Evolutionary conservation across 64 coral and sea anemone species (phyloP), one percentile per base, ranked within the genome.

Genomic region (Acropora tenuis): DNA sequence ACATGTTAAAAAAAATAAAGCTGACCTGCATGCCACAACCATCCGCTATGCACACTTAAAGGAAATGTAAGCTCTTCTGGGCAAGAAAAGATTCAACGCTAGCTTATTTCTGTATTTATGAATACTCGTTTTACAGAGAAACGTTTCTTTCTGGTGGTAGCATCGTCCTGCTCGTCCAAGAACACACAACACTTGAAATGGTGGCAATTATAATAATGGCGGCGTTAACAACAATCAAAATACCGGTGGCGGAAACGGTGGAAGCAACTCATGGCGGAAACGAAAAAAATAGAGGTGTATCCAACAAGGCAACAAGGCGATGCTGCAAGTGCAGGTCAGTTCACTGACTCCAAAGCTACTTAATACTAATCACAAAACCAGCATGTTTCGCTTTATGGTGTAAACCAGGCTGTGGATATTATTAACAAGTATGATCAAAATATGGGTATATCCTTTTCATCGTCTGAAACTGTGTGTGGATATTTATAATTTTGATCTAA

Each of bases 401-500:
- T 53, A 53, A 69, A 69, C 66, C 66, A 69, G 66, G 66, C 66
- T 69, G n/a, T 69, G 66, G 66, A 69, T 69, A 69, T 69, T 69
- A 69, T 69, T 69, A 69, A 69, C 66, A 69, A 69, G 13, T 69
- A 10, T 69, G 66, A 69, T 69, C 66, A 69, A 69, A 69, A 69
- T 69, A 69, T 69, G 66, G 66, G 66, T 69, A 69, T 69, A 69
- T 69, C 66, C 66, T 69, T 69, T 69, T 69, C 6, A 69, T 69
- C 66, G 66, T 69, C 66, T 69, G 66, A 69, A 69, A 69, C 66
- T 10, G 66, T 3, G 66, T 69, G 66, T 7, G 66, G 66, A 69
- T 69, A 69, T 69, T 69, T 69, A 69, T 15, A 69, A 69, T 69
- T 69, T 69, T 69, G 66, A 69, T 69, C 66, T 15, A 69, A 69